A percentile compares a stretch with the other conserved stretches of the same genome.
Conservation (phyloP, 2,888 invertebrate genomes). For the Cyclophora punctaria region DNA sequence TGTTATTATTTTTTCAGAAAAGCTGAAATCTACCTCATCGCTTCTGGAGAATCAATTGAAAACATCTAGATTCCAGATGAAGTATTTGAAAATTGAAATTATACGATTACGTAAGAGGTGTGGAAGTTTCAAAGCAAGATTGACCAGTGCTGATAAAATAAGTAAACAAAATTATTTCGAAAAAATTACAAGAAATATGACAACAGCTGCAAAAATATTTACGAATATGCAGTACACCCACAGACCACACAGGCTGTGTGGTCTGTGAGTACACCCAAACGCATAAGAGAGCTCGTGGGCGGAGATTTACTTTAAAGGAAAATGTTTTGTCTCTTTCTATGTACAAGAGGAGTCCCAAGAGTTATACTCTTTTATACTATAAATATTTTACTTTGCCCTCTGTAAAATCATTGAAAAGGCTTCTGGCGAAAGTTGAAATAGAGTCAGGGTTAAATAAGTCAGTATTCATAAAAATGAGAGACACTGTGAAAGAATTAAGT, state of each 20-base stretch:
- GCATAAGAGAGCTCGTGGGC: conserved; percentile 2
- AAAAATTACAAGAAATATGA: not conserved
- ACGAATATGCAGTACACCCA: not conserved
- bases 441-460: conserved; percentile 2
- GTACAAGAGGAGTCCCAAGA: conserved; percentile 8
- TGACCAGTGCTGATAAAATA: too few species aligned
- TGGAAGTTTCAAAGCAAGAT: too few species aligned
- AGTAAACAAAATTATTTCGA: too few species aligned
- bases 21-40: too few species aligned
- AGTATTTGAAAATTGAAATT: too few species aligned
- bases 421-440: conserved; percentile 14
- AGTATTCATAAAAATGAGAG: too few species aligned
- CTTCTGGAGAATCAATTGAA: too few species aligned
- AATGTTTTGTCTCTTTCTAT: conserved; percentile 7
- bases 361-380: conserved; percentile 4
- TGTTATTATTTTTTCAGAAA: too few species aligned
- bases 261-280: not conserved
- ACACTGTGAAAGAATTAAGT: conserved; percentile 4
- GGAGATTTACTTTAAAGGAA: conserved; percentile 5
- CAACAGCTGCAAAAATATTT: conserved; percentile 5
- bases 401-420: conserved; percentile 9
- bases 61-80: too few species aligned
- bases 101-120: too few species aligned
- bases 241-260: too few species aligned
- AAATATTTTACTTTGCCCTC: conserved; percentile 8